phyloP scores from a whole-genome alignment of 2,797 vertebrate genomes.

The Spondyliosoma cantharus region DNA sequence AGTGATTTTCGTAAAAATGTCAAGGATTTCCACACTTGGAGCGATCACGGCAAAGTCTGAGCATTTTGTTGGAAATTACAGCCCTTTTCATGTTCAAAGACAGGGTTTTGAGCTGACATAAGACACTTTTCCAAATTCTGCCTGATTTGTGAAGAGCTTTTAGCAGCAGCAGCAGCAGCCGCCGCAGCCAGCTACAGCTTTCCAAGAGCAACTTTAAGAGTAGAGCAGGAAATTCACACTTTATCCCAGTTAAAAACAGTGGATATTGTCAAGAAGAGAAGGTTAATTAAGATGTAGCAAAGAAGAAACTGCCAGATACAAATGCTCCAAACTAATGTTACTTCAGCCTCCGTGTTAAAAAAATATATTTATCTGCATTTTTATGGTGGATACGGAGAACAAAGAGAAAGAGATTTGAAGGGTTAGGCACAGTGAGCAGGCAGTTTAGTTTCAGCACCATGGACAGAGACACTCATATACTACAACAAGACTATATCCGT shows the following conservation, averaged over 20 bases:
- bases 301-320: constrained; percentile 14
- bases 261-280: constrained; percentile 13
- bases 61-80: constrained; percentile 44
- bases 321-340: neutral
- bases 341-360: constrained; percentile 1
- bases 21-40: constrained; percentile 48
- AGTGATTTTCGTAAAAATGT: constrained; percentile 42
- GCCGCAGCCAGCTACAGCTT: constrained; percentile 10
- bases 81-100: constrained; percentile 25
- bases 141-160: constrained; percentile 45
- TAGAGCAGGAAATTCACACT: neutral
- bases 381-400: neutral
- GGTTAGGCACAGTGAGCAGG: neutral
- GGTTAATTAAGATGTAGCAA: constrained; percentile 15
- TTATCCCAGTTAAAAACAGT: constrained; percentile 8
- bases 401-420: neutral
- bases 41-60: constrained; percentile 31
- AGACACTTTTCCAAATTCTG: constrained; percentile 44
- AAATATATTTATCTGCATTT: neutral
- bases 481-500: neutral
- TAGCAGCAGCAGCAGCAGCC: constrained; percentile 24
- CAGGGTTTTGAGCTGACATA: constrained; percentile 36
- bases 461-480: constrained; percentile 62
- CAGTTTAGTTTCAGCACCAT: constrained; percentile 71
- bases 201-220: constrained; percentile 24